Evolutionary conservation across 2,888 invertebrate species (phyloP), one percentile per base, ranked within the genome.

Genomic region (Mermis nigrescens): DNA sequence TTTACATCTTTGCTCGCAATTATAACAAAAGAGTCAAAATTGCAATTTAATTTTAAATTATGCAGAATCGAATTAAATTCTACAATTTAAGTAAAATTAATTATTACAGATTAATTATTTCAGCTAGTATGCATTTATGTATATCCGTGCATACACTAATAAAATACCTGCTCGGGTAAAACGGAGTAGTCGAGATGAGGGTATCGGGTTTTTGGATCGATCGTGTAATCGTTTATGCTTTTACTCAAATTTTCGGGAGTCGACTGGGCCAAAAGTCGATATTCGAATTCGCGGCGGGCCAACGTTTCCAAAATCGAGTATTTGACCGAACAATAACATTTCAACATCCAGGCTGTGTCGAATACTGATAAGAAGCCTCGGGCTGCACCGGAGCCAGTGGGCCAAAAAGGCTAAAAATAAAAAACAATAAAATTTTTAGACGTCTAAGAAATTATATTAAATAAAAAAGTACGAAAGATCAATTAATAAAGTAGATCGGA

Each of bases 371-470:
- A 79, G 74, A 95, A 95, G 19, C 95, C 95, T 59, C 95, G 81
- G 0, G 94, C 95, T 77, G 92, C 92, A 1, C 98, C 98, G 1
- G 92, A 92, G 0, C 98, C 98, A 0, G 92, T 94, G 2, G 95
- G 98, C 95, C 98, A 98, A 76, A 98, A 98, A 1, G 78, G 78
- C 75, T 76, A 65, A 55, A 68, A 63, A 31, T 57, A 3, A 32
- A 59, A 61, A 52, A 55, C n/a, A n/a, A n/a, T n/a, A n/a, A n/a
- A 55, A n/a, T n/a, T n/a, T n/a, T n/a, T n/a, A n/a, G n/a, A n/a
- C n/a, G n/a, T n/a, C n/a, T n/a, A n/a, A n/a, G n/a, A n/a, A n/a
- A n/a, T n/a, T n/a, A n/a, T n/a, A n/a, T n/a, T n/a, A n/a, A n/a
- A n/a, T n/a, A n/a, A n/a, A n/a, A n/a, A n/a, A n/a, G n/a, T n/a